Evolutionary conservation across 2,797 vertebrate species (phyloP).

Genomic region (Knipowitschia caucasica): DNA sequence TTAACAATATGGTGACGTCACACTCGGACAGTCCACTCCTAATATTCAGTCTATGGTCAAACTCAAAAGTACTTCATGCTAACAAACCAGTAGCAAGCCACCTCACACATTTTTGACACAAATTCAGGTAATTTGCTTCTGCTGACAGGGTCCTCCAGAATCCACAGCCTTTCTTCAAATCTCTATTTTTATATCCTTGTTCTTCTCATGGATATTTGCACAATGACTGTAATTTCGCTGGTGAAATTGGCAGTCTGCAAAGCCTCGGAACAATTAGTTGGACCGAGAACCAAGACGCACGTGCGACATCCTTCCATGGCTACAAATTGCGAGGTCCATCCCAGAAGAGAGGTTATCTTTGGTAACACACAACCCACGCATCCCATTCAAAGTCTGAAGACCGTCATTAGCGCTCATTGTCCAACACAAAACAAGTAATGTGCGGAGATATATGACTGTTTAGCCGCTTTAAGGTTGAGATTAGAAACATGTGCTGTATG

Average conservation of each 20-base stretch:
- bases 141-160: slow-evolving; percentile 11
- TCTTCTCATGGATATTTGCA: slow-evolving; percentile 40
- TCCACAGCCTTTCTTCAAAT: slow-evolving; percentile 23
- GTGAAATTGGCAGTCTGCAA: slow-evolving; percentile 47
- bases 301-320: slow-evolving; percentile 16
- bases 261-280: slow-evolving; percentile 27
- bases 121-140: not conserved
- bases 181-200: slow-evolving; percentile 25
- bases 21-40: no score
- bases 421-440: slow-evolving; percentile 9
- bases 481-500: no score
- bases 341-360: slow-evolving; percentile 41
- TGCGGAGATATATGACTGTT: not conserved
- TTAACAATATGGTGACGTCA: no score
- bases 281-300: slow-evolving; percentile 15
- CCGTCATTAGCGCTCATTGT: slow-evolving; percentile 21
- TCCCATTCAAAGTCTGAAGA: slow-evolving; percentile 18
- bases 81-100: not conserved
- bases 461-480: not conserved
- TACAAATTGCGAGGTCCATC: slow-evolving; percentile 27
- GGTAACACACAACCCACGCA: slow-evolving; percentile 29
- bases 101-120: not conserved
- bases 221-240: slow-evolving; percentile 56
- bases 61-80: not conserved
- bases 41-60: no score